Base-by-base conservation (phyloP, 23 tunicate genomes). In the Trididemnum miniatum region DNA sequence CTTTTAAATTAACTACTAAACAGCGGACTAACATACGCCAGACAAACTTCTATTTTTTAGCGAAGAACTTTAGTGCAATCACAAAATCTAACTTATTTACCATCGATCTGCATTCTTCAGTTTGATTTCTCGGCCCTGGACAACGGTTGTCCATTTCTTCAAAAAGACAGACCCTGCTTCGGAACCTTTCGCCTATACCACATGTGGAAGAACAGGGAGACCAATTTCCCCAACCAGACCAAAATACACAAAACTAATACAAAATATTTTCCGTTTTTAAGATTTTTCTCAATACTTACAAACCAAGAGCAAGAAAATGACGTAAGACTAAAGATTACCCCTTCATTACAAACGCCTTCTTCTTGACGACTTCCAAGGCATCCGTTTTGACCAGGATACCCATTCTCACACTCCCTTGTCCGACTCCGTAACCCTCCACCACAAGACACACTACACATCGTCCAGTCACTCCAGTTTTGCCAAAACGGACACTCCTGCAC, bases 51-150 rank as follows among this genome's bases (percentile, higher is more conserved):
- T n/a, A n/a, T n/a, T n/a, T n/a, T n/a, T n/a, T n/a, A n/a, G n/a
- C n/a, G n/a, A n/a, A n/a, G n/a, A n/a, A n/a, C n/a, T n/a, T n/a
- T n/a, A n/a, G n/a, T n/a, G n/a, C 28, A 15, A 63, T 18, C 4
- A 63, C 69, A 63, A 20, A 63, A 63, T n/a, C n/a, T 20, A 63
- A 63, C 30, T 24, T 28, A 78, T 82, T 81, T 81, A 89, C 94
- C 0, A 88, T 91, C 12, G 22, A 34, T 18, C 86, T 59, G 60
- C 99, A 95, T 1, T 85, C 82, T 44, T 89, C 91, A 24, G 57
- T 34, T 54, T 87, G 76, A 35, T 38, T 34, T 67, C 27, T 62
- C 2, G 51, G 12, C 35, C 97, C 97, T 1, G 27, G 63, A 51
- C 97, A 92, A 2, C 65, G 51, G 38, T 79, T 60, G 35, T 85